These are phyloP conservation scores for Acronicta leporina DNA, from an alignment of 2,888 invertebrate species.

Conservation along the genomic window DNA sequence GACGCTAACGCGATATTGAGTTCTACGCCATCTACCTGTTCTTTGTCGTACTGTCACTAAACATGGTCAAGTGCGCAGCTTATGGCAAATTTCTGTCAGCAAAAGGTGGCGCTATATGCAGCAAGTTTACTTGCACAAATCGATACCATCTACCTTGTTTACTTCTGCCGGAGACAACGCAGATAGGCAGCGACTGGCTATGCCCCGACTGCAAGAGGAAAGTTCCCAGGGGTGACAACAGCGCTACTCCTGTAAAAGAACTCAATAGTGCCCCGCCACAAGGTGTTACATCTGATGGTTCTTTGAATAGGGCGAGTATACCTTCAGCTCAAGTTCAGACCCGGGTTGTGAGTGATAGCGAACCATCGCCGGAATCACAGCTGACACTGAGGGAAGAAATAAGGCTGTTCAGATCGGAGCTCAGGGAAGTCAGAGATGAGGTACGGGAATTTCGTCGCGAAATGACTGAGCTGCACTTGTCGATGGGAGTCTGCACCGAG, in stretches of 20 bases:
- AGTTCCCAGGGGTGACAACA: background rate
- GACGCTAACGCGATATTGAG: rapidly evolving
- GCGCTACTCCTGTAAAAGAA: background rate
- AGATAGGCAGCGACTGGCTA: background rate
- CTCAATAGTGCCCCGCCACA: background rate
- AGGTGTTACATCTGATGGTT: background rate
- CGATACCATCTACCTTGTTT: background rate
- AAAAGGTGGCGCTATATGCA: background rate
- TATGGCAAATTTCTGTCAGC: background rate
- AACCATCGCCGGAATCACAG: too few relatives aligned
- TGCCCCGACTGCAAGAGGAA: background rate
- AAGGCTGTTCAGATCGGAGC: too few relatives aligned
- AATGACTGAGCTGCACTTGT: too few relatives aligned
- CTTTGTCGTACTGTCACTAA: background rate
- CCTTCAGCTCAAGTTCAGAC: background rate
- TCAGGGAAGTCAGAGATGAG: too few relatives aligned
- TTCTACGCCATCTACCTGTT: background rate
- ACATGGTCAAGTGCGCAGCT: background rate
- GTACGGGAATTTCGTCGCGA: too few relatives aligned
- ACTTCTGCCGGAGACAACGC: background rate
- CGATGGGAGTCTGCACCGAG: too few relatives aligned
- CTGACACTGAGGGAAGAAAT: too few relatives aligned
- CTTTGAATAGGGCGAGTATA: background rate
- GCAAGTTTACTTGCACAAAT: background rate
- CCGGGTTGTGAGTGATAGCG: background rate